These are phyloP conservation scores for Neotragus pygmaeus DNA, from an alignment of 2,113 vertebrate genomes.

Conservation along the genomic window DNA sequence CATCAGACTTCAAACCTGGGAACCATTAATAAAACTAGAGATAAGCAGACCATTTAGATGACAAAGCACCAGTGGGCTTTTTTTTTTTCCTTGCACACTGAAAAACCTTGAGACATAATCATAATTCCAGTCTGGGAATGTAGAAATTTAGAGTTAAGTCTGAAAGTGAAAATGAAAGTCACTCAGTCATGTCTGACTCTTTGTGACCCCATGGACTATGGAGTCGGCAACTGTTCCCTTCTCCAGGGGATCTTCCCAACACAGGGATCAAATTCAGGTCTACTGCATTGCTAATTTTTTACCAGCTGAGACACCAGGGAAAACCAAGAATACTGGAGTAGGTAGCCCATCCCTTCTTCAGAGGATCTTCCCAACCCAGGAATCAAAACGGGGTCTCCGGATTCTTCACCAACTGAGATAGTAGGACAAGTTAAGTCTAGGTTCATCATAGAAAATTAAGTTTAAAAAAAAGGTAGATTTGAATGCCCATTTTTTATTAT, in stretches of 20 bases:
- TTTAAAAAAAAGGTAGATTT: background rate
- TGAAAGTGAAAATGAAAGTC: background rate
- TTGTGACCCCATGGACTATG: background rate
- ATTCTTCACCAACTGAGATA: background rate
- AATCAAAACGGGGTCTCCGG: rapidly evolving
- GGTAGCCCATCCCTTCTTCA: background rate
- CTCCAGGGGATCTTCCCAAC: background rate
- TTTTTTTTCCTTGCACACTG: background rate
- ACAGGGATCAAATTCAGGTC: rapidly evolving
- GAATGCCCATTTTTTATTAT: background rate
- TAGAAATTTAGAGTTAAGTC: background rate
- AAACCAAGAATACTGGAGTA: background rate
- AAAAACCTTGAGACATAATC: background rate
- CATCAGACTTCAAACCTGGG: background rate
- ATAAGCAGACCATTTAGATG: background rate
- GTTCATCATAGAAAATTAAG: background rate
- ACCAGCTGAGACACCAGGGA: background rate
- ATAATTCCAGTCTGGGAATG: background rate
- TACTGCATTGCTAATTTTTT: background rate
- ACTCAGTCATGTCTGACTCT: background rate
- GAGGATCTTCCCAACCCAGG: background rate
- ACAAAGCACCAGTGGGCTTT: background rate
- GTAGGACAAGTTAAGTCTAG: background rate
- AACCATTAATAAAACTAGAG: background rate
- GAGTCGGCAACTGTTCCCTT: background rate